Evolutionary conservation across 2,113 vertebrate genomes (phyloP), one percentile per base, ranked within the genome.

Genomic region (Salminus brasiliensis): DNA sequence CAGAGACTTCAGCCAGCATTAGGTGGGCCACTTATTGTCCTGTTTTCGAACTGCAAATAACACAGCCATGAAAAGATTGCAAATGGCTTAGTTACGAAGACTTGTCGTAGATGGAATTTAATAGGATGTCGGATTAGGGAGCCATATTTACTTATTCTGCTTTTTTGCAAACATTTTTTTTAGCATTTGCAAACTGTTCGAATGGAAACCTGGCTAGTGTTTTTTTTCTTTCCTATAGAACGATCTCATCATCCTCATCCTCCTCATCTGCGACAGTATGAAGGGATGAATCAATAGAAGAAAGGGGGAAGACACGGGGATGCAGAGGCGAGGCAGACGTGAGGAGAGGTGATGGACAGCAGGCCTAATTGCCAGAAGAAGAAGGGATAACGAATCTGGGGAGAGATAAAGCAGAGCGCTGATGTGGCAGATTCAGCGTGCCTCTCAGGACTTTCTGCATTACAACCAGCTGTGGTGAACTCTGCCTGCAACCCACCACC

Each of bases 331-430:
- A 41, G 59, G 34, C 41, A 52, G 49, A n/a, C 21, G 32, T 41
- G 63, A 68, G 74, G 23, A 27, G 10, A 59, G 55, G 7, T 29
- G 25, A 59, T 59, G 21, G 55, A 59, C 55, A 68, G 66, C 63
- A 68, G 74, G 36, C 49, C 74, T 68, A 77, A 77, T 57, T 68
- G 63, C 63, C 76, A 69, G 76, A 25, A 60, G 67, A 70, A 21
- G 66, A 32, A 9, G 32, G 39, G 57, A 74, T 74, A 68, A 60
- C 59, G 65, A 69, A 67, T 68, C 52, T 36, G 41, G 15, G 53
- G 66, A 21, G 53, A 70, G 65, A 78, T 29, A 16, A 67, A 34
- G 53, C 52, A 70, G 45, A 60, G 21, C 57, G 76, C 76, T 78
- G 52, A 78, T 47, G 4, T 32, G 39, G 29, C 29, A 23, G 53